Percentiles rank a stretch among this genome's conserved stretches.
Conservation (phyloP, 2,888 invertebrate genomes). For the Perizoma affinitatum region DNA sequence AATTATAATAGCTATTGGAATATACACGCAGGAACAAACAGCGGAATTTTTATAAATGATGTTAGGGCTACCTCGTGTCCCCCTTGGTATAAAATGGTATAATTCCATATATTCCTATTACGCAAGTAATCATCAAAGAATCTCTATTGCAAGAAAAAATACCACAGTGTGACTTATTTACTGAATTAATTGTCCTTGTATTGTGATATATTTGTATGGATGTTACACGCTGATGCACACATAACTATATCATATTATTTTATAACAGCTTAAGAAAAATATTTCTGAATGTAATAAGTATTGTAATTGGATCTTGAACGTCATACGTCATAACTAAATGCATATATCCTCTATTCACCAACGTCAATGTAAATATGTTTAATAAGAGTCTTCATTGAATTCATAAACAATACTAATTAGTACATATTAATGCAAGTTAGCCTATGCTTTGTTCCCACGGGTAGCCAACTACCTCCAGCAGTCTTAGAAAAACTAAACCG, state of each 20-base stretch:
- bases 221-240: slow-evolving; percentile 16
- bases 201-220: slow-evolving; percentile 13
- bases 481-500: slow-evolving; percentile 72
- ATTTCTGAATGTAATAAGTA: background rate
- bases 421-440: slow-evolving; percentile 46
- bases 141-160: slow-evolving; percentile 14
- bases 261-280: background rate
- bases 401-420: slow-evolving; percentile 55
- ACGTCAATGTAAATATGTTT: background rate
- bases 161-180: slow-evolving; percentile 8
- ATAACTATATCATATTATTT: slow-evolving; percentile 1
- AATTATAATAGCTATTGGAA: background rate
- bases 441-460: slow-evolving; percentile 64
- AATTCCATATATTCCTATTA: slow-evolving; percentile 19
- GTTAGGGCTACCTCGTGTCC: slow-evolving; percentile 7
- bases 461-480: slow-evolving; percentile 42
- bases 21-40: slow-evolving; percentile 1
- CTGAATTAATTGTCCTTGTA: slow-evolving; percentile 21
- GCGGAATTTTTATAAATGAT: slow-evolving; percentile 19
- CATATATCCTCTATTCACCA: background rate
- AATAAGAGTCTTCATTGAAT: slow-evolving; percentile 31
- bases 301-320: slow-evolving; percentile 5
- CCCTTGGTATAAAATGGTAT: slow-evolving; percentile 9
- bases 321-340: background rate
- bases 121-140: slow-evolving; percentile 18